Evolutionary conservation across 2,113 vertebrate species (phyloP).

Genomic region (Struthidea cinerea): DNA sequence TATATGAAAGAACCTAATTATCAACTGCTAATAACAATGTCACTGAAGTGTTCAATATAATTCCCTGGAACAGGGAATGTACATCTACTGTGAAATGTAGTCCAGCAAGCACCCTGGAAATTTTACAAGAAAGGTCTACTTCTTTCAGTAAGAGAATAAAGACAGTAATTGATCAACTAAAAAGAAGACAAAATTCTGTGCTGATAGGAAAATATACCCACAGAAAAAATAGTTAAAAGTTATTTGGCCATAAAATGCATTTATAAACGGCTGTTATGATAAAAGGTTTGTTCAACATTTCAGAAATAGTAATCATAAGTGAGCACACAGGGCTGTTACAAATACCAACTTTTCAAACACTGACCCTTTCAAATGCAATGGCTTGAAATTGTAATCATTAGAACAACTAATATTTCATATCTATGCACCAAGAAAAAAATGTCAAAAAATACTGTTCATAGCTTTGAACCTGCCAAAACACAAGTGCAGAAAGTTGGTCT

Average conservation of each 20-base stretch:
- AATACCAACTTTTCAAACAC: not conserved
- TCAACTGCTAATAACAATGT: not conserved
- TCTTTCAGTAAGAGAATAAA: not conserved
- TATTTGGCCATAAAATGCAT: not conserved
- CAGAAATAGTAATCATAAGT: not conserved
- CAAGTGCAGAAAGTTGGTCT: not conserved
- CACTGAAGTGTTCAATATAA: not conserved
- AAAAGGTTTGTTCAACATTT: not conserved
- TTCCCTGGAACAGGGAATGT: not conserved
- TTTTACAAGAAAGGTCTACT: not conserved
- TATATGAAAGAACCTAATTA: not conserved
- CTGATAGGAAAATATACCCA: not conserved
- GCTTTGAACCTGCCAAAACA: not conserved
- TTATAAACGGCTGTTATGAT: not conserved
- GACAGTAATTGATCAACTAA: not conserved
- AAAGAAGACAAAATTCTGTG: not conserved
- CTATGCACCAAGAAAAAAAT: not conserved
- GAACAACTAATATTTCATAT: not conserved
- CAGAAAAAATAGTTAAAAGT: not conserved
- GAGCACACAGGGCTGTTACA: not conserved
- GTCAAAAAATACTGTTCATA: not conserved
- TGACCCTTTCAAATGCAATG: not conserved
- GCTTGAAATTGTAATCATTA: not conserved
- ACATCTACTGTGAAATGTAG: not conserved
- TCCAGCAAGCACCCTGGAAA: not conserved